These are phyloP conservation scores for Scaptomyza parva DNA, from an alignment of 2,888 invertebrate genomes.

Conservation along the genomic window DNA sequence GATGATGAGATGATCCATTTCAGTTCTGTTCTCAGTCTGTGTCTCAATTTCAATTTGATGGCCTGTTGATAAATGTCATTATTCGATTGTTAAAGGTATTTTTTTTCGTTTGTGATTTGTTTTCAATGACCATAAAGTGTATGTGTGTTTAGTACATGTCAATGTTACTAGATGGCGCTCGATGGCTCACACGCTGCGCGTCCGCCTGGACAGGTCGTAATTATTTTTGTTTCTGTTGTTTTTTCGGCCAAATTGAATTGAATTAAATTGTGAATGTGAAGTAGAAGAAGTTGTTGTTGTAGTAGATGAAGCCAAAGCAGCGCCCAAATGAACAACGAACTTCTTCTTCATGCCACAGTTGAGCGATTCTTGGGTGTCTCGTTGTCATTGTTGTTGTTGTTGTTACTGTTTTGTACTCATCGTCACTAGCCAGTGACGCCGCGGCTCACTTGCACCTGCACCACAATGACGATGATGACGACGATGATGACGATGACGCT, in stretches of 20 bases:
- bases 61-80: slow-evolving; percentile 60
- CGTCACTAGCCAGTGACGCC: slow-evolving; percentile 63
- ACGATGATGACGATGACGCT: slow-evolving; percentile 42
- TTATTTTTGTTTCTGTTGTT: slow-evolving; percentile 77
- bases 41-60: slow-evolving; percentile 74
- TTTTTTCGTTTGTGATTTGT: slow-evolving; percentile 19
- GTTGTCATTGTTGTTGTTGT: slow-evolving; percentile 53
- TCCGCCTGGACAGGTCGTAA: slow-evolving; percentile 76
- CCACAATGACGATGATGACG: slow-evolving; percentile 37
- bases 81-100: slow-evolving; percentile 30
- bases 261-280: slow-evolving; percentile 71
- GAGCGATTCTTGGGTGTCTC: slow-evolving; percentile 81
- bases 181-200: slow-evolving; percentile 73
- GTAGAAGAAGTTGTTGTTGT: slow-evolving; percentile 29
- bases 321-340: slow-evolving; percentile 73
- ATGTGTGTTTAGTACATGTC: slow-evolving; percentile 58
- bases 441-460: slow-evolving; percentile 68
- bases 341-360: slow-evolving; percentile 75
- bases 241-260: slow-evolving; percentile 81
- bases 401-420: slow-evolving; percentile 56
- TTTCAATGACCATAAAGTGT: too few species aligned
- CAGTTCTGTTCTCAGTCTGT: slow-evolving; percentile 16
- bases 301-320: slow-evolving; percentile 60
- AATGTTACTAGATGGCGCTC: slow-evolving; percentile 63
- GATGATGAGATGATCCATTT: slow-evolving; percentile 31